Base-by-base conservation (phyloP, 1,140 invertebrate species). In the Sitophilus oryzae region DNA sequence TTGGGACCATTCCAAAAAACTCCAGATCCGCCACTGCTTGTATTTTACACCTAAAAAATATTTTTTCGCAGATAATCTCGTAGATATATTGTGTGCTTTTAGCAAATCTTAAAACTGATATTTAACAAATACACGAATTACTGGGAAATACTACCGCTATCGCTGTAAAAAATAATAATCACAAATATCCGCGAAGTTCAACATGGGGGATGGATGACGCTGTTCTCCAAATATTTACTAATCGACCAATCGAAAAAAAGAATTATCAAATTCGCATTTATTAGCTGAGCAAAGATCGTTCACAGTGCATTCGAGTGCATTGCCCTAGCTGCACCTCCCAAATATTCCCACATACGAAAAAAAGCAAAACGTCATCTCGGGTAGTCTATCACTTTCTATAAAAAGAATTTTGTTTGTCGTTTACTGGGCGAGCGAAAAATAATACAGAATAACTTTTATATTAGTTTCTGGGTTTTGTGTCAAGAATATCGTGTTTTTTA, bases 251-350 rank as follows among this genome's bases (percentile, higher is more conserved):
- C 25, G 37, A 40, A 30, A 45, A 25, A 21, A 11, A 11, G 25
- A 40, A 58, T 58, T 58, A 58, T 58, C 56, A 58, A 58, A 58
- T 50, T 56, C 54, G 48, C 35, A 49, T 56, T 55, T 56, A 58
- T 48, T 53, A 21, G 51, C 56, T 53, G 36, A 25, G 50, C 56
- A 58, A 58, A 58, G 55, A 57, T 57, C 55, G 40, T 58, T 41
- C 50, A 58, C 42, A 19, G 4, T 41, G 15, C 34, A 16, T 4
- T 25, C 18, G 43, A 46, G 50, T 52, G 56, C 49, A 52, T 52
- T 49, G 51, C 42, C 50, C 50, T 47, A 35, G 47, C 19, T 57
- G 52, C 52, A 44, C 51, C 51, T 53, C 51, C 54, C 54, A 46
- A 56, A 56, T 56, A 56, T 56, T 51, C 46, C 46, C 54, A 49